Evolutionary conservation across 2,113 vertebrate genomes (phyloP).

Genomic region (Vicugna pacos): DNA sequence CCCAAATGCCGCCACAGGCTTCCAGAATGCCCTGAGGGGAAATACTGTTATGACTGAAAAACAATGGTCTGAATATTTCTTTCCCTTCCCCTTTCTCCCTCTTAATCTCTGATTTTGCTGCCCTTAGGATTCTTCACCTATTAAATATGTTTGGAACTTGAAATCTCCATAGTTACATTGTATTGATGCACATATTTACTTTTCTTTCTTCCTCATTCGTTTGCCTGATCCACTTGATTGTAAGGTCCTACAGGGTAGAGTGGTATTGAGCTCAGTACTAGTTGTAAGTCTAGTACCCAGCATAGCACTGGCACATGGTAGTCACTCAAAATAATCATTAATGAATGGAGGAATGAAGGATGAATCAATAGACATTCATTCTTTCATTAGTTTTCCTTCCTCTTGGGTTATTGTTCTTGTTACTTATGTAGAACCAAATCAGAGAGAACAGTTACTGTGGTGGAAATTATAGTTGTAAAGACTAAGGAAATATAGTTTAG

Average conservation of each 20-base stretch:
- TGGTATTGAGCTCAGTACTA: neutral
- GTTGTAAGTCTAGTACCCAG: neutral
- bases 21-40: neutral
- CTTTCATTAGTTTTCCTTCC: constrained; percentile 11
- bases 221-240: neutral
- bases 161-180: neutral
- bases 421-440: constrained; percentile 2
- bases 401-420: neutral
- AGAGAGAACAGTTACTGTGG: neutral
- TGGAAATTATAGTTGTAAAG: constrained; percentile 25
- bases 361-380: neutral
- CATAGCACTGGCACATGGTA: neutral
- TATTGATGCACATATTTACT: neutral
- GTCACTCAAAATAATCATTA: neutral
- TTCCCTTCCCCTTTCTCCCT: neutral
- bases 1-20: neutral
- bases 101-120: neutral
- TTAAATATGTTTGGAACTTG: neutral
- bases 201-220: neutral
- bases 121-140: neutral
- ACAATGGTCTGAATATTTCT: neutral
- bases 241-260: neutral
- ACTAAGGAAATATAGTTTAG: neutral
- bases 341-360: neutral
- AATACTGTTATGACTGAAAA: neutral